These are phyloP conservation scores for Siniperca obscura DNA, from an alignment of 2,797 vertebrate genomes.

Conservation along the genomic window DNA sequence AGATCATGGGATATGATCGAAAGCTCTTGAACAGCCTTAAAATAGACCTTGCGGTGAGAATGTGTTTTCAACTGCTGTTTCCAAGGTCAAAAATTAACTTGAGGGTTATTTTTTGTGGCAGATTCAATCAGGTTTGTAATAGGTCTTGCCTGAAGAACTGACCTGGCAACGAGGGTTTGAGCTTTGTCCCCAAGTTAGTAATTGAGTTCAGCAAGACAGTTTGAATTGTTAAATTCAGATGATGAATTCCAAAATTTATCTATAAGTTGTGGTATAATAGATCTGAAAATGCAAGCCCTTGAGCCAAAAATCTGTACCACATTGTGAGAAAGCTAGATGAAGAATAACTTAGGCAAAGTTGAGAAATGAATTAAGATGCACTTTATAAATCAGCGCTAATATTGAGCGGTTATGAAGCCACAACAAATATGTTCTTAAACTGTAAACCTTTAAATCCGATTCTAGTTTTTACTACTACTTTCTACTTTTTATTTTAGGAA, in stretches of 20 bases:
- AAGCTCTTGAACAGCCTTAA: not conserved
- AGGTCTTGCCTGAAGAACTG: not conserved
- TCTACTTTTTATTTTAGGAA: not conserved
- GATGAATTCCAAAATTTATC: not conserved
- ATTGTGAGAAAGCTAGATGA: constrained; percentile 1
- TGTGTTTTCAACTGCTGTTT: not conserved
- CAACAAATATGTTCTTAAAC: not conserved
- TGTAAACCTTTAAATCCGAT: not conserved
- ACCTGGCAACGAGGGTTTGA: not conserved
- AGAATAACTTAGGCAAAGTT: not conserved
- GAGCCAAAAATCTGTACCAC: not conserved
- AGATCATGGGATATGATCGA: not conserved
- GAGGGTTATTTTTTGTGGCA: not conserved
- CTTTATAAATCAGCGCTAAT: not conserved
- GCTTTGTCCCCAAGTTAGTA: not conserved
- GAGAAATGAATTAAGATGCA: not conserved
- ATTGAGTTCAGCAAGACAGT: not conserved
- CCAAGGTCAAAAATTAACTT: not conserved
- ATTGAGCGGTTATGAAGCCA: not conserved
- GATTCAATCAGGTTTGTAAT: not conserved
- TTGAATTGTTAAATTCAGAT: not conserved
- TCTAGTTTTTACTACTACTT: not conserved
- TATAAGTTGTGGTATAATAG: not conserved
- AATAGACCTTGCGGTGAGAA: not conserved
- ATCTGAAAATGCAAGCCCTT: not conserved